Evolutionary conservation across 2,888 invertebrate species (phyloP).

Genomic region (Drosophila eohydei): DNA sequence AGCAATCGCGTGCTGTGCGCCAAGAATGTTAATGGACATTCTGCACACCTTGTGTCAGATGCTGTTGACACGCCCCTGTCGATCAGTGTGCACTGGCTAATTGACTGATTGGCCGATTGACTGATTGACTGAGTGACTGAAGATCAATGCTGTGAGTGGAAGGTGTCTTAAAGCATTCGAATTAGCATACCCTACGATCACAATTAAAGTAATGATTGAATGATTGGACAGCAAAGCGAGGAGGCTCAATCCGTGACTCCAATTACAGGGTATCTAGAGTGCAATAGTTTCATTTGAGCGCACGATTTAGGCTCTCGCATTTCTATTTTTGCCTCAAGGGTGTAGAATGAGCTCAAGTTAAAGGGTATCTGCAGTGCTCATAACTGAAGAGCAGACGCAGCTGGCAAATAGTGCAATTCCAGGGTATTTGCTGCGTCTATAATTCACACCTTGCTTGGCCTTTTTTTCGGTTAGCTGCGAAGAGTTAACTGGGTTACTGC

Average conservation of each 20-base stretch:
- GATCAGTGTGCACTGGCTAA: neutral
- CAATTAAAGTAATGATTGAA: neutral
- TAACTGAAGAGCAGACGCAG: too few relatives aligned
- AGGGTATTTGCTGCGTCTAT: neutral
- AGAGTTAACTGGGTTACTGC: constrained; percentile 49
- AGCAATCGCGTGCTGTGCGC: neutral
- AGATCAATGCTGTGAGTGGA: neutral
- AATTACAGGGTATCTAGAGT: neutral
- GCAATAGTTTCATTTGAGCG: too few relatives aligned
- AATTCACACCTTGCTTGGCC: too few relatives aligned
- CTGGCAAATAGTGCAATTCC: neutral
- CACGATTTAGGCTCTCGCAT: too few relatives aligned
- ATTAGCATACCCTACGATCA: neutral
- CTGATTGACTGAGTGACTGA: neutral
- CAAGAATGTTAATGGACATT: constrained; percentile 5
- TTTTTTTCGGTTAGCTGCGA: constrained; percentile 13
- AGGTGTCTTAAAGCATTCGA: neutral
- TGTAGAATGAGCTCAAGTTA: neutral
- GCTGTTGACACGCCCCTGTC: constrained; percentile 1
- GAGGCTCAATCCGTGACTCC: neutral
- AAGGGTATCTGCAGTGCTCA: neutral
- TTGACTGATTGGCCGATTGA: neutral
- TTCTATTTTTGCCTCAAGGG: neutral
- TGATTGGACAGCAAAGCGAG: neutral
- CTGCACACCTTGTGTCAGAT: constrained; percentile 7